phyloP scores from a whole-genome alignment of 2,888 invertebrate genomes.

The Rotaria socialis region DNA sequence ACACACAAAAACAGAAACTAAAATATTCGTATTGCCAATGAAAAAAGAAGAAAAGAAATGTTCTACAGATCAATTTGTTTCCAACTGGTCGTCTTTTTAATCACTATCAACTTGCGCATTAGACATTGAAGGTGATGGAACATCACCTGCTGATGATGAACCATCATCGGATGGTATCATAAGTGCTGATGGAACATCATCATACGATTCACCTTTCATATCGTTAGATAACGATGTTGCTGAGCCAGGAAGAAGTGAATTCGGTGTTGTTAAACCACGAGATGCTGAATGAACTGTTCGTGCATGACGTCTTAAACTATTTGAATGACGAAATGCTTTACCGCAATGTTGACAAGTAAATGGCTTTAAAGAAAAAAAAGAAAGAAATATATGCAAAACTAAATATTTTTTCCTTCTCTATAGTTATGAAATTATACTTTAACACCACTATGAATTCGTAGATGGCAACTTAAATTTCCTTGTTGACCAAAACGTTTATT shows the following conservation, averaged over 20 bases:
- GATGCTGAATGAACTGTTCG: constrained; percentile 34
- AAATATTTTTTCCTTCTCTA: neutral
- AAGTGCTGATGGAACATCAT: neutral
- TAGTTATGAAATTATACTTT: neutral
- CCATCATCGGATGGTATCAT: neutral
- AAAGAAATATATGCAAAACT: no score
- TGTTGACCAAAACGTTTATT: constrained; percentile 38
- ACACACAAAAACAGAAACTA: neutral
- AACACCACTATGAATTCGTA: constrained; percentile 39
- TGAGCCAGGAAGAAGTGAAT: neutral
- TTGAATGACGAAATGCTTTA: constrained; percentile 39
- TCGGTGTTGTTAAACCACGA: neutral
- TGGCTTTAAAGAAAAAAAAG: neutral
- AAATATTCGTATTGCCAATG: constrained; percentile 1
- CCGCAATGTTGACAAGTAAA: neutral
- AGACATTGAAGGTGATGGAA: neutral
- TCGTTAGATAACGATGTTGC: neutral
- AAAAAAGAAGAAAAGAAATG: neutral
- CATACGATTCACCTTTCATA: neutral
- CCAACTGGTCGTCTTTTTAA: neutral
- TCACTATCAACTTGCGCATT: constrained; percentile 21
- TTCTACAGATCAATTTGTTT: neutral
- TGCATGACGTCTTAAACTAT: constrained; percentile 36
- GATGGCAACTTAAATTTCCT: constrained; percentile 35
- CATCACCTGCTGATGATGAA: neutral